Base-by-base conservation (phyloP, 1,140 invertebrate species). In the Drosophila sproati region DNA sequence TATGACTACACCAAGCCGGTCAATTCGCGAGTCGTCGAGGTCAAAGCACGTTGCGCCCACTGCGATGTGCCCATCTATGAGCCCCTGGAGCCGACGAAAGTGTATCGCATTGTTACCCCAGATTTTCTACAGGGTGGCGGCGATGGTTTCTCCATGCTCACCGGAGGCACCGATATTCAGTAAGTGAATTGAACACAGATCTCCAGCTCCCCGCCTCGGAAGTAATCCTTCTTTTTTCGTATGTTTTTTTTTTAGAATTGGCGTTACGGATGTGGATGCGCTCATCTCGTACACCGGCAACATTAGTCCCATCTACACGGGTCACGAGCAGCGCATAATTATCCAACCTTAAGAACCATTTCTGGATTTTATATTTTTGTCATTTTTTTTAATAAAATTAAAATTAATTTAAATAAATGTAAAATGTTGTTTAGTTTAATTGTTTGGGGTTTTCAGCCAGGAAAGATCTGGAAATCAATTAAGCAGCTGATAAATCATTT, bases 101-200 rank as follows among this genome's bases (percentile, higher is more conserved):
- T 93, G 39, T 97, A 97, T 91, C 93, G 94, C 7, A 88, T 97
- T 1, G 92, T 95, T 3, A 93, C 95, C 34, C 93, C 94, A 39
- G 94, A 93, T 57, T 97, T 95, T 80, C 89, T 97, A 5, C 93
- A 95, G 2, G 91, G 93, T 2, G 96, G 96, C 5, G 96, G 96
- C 10, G 96, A 96, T 77, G 95, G 95, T 0, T 94, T 91, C 78
- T 82, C 91, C 47, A 93, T 94, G 75, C 62, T 92, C 4, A 67
- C 57, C 57, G 78, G 87, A 7, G 87, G 70, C 50, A 79, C 66
- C 0, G 78, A 92, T 57, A n/a, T 78, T 3, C 75, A 83, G 91
- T 91, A 62, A 69, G 82, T 82, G 48, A 48, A 12, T 10, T 2
- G 28, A 60, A 29, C 35, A 0, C 37, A 5, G 37, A 0, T 2